Evolutionary conservation across 2,888 invertebrate genomes (phyloP), one percentile per base, ranked within the genome.

Genomic region (Tachina grossa): DNA sequence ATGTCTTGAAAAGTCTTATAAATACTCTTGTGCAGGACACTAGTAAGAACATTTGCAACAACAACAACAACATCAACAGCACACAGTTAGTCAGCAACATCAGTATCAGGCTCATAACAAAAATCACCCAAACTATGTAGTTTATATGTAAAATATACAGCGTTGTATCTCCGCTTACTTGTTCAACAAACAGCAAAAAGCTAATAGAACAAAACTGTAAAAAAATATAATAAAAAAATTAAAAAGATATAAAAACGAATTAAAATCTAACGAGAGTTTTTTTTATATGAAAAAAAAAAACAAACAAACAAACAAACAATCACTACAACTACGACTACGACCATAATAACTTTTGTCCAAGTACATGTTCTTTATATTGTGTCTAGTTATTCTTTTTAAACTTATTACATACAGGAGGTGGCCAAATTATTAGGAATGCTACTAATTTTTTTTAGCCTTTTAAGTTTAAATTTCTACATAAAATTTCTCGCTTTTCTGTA

Each of bases 201-300:
- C 81, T 75, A 76, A 85, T 83, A 85, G 91, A 91, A 89, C 90
- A 89, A 86, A 90, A 83, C 59, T 75, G 75, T 89, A 89, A 89
- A 90, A 91, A 90, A 91, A 90, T 90, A 90, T 91, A 91, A 91
- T 91, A 91, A 91, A 91, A 66, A 81, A 91, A 91, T 91, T 91
- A 90, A 91, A 91, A 91, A 88, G 90, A 90, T 89, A 91, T 91
- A 91, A 91, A 91, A 90, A 88, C 69, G 89, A 91, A 90, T 90
- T 91, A 90, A 90, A 90, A 84, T 87, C 84, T 79, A 82, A 85
- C 78, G 77, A 85, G 85, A 55, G n/a, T 11, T 61, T 68, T 65
- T n/a, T 71, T 66, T 19, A 75, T 1, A 57, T 2, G 22, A 41
- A 57, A 22, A 19, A 31, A 59, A 16, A 74, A 22, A 19, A 19